These are phyloP conservation scores for Cotesia congregata DNA, from an alignment of 2,888 invertebrate species.

Conservation along the genomic window DNA sequence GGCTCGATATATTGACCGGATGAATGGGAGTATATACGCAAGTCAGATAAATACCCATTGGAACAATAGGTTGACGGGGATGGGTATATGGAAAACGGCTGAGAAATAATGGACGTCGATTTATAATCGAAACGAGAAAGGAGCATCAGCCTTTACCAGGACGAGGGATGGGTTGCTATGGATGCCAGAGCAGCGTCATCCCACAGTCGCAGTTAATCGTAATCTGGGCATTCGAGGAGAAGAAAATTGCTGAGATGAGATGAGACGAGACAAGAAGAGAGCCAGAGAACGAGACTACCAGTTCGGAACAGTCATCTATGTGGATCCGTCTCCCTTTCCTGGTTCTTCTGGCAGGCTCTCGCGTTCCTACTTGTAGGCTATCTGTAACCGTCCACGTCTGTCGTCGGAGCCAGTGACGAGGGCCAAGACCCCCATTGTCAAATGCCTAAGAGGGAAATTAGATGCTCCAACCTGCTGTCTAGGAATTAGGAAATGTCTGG, in stretches of 20 bases:
- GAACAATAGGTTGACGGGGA: conserved; percentile 25
- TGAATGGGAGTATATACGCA: conserved; percentile 20
- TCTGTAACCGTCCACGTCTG: conserved; percentile 54
- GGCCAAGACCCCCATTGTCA: conserved; percentile 44
- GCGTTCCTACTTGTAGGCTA: conserved; percentile 48
- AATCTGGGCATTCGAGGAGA: conserved; percentile 37
- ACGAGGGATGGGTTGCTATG: conserved; percentile 24
- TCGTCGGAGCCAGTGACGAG: conserved; percentile 45
- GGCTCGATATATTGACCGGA: conserved; percentile 26
- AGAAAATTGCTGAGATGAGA: neutral
- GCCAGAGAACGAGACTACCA: conserved; percentile 1
- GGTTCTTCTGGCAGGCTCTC: conserved; percentile 11
- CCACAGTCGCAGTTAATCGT: conserved; percentile 23
- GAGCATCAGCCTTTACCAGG: neutral
- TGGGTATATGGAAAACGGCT: conserved; percentile 25
- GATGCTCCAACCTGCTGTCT: conserved; percentile 57
- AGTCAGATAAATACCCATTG: conserved; percentile 22
- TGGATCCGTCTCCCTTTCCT: conserved; percentile 22
- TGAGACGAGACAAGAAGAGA: conserved; percentile 10
- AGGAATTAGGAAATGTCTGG: conserved; percentile 57
- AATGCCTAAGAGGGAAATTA: conserved; percentile 62
- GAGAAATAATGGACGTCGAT: conserved; percentile 36
- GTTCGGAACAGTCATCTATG: conserved; percentile 21
- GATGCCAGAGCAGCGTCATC: conserved; percentile 31
- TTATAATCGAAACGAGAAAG: conserved; percentile 28